Evolutionary conservation across 2,888 invertebrate genomes (phyloP).

Genomic region (Anorthoa munda): DNA sequence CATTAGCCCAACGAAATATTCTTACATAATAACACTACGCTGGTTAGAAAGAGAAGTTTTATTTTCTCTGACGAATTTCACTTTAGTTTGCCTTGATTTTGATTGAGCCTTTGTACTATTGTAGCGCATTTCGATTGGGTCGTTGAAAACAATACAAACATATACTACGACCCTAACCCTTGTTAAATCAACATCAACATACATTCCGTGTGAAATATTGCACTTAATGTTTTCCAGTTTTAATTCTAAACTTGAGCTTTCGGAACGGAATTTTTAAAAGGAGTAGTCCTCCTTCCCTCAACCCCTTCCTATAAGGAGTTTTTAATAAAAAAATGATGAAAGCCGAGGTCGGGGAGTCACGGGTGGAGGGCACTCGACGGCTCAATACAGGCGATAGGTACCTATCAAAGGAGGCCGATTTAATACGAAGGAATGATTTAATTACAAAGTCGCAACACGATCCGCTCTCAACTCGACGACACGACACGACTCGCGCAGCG

Average conservation of each 20-base stretch:
- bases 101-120: constrained; percentile 21
- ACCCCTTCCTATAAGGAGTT: constrained; percentile 73
- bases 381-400: constrained; percentile 80
- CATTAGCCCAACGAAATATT: constrained; percentile 76
- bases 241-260: constrained; percentile 62
- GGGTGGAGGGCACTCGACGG: constrained; percentile 77
- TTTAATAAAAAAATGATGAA: constrained; percentile 79
- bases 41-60: constrained; percentile 33
- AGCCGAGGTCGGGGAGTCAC: constrained; percentile 76
- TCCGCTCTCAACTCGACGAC: constrained; percentile 69
- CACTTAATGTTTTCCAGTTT: constrained; percentile 61
- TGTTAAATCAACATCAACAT: constrained; percentile 32
- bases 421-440: constrained; percentile 86
- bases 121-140: constrained; percentile 26
- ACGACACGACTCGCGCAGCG: constrained; percentile 62
- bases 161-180: constrained; percentile 11
- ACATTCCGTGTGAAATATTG: constrained; percentile 62
- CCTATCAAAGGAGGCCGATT: constrained; percentile 79
- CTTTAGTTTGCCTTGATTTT: constrained; percentile 13
- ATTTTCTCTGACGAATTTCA: constrained; percentile 9
- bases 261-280: constrained; percentile 64
- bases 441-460: constrained; percentile 85
- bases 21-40: constrained; percentile 46
- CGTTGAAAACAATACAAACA: constrained; percentile 31
- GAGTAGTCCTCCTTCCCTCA: constrained; percentile 65